These are phyloP conservation scores for Anguilla marmorata DNA, from an alignment of 2,797 vertebrate species.

Conservation along the genomic window DNA sequence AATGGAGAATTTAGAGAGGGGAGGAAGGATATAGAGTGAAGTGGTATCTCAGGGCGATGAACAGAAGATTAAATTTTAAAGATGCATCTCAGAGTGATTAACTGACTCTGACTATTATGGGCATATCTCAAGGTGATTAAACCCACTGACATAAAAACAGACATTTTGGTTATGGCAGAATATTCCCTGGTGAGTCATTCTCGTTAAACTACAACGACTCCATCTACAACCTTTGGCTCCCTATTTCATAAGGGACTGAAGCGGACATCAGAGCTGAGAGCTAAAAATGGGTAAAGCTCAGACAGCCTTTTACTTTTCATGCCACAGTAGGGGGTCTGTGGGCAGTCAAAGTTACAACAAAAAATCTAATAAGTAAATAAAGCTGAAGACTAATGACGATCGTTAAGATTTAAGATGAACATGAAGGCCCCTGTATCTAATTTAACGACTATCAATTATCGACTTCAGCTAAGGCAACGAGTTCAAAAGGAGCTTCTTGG, in stretches of 20 bases:
- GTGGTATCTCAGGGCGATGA: neutral
- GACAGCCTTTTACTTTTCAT: constrained; percentile 36
- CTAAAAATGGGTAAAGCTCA: constrained; percentile 42
- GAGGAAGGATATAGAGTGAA: neutral
- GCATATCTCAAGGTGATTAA: neutral
- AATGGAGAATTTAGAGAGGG: neutral
- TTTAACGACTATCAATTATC: constrained; percentile 42
- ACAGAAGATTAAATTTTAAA: neutral
- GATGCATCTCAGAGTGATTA: neutral
- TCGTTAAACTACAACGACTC: neutral
- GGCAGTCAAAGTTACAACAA: constrained; percentile 52
- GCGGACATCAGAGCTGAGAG: constrained; percentile 43
- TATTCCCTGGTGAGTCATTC: constrained; percentile 7
- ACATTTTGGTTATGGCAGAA: neutral
- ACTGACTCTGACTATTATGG: neutral
- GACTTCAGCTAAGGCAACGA: constrained; percentile 31
- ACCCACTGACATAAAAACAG: neutral
- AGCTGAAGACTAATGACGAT: constrained; percentile 34
- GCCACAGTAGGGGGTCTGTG: constrained; percentile 56
- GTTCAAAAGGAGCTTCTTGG: constrained; percentile 31
- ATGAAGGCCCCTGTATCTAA: constrained; percentile 31
- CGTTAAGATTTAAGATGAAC: constrained; percentile 23
- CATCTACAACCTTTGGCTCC: neutral
- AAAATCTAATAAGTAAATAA: constrained; percentile 25
- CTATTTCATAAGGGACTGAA: constrained; percentile 45